Evolutionary conservation across 2,888 invertebrate genomes (phyloP).

Genomic region (Heterodera filipjevi): DNA sequence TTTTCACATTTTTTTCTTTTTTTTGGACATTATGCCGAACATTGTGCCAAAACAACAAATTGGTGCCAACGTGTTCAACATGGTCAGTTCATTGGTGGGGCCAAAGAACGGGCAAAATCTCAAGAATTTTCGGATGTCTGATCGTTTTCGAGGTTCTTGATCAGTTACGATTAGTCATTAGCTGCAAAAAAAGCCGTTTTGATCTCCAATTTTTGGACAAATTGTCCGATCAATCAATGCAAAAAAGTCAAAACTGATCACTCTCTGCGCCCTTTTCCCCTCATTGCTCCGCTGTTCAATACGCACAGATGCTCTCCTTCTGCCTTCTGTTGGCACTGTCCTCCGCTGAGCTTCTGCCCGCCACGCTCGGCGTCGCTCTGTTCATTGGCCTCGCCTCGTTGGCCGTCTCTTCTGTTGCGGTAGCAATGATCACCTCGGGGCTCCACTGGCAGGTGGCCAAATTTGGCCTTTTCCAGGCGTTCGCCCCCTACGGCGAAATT

Average conservation of each 20-base stretch:
- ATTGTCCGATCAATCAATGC: no score
- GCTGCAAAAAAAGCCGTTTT: no score
- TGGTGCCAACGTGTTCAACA: constrained; percentile 6
- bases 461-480: constrained; percentile 12
- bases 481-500: constrained; percentile 21
- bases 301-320: constrained; percentile 7
- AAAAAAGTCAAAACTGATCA: neutral
- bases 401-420: constrained; percentile 10
- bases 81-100: neutral
- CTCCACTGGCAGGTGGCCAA: constrained; percentile 24
- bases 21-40: neutral
- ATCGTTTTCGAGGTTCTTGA: no score
- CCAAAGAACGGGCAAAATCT: neutral
- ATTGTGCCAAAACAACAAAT: neutral
- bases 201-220: no score
- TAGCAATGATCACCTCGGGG: constrained; percentile 21
- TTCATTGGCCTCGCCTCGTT: constrained; percentile 31
- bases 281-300: neutral
- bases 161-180: no score
- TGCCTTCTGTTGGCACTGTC: constrained; percentile 8
- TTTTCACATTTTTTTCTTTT: neutral
- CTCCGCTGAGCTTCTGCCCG: neutral
- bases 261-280: neutral
- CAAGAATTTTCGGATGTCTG: no score
- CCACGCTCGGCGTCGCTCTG: constrained; percentile 14